Percentiles rank a stretch among this genome's conserved stretches.
Evolutionary conservation across 2,797 vertebrate species (phyloP).

Genomic region (Eremophila alpestris): DNA sequence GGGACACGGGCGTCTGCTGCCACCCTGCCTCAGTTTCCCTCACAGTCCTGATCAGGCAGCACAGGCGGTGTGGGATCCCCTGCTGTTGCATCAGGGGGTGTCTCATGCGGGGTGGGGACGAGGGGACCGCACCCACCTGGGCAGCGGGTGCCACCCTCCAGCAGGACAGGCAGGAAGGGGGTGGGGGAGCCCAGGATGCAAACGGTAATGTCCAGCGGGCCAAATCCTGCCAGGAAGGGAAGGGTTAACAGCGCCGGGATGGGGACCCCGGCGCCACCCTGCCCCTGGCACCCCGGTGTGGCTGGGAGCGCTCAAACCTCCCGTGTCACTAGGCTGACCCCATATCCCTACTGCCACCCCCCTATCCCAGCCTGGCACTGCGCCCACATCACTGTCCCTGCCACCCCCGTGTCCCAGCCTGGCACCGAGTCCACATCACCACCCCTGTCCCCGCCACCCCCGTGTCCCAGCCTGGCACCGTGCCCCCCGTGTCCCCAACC

Average conservation of each 20-base stretch:
- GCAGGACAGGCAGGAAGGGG: slow-evolving; percentile 37
- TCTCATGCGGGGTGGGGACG: neutral
- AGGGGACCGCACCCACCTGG: slow-evolving; percentile 22
- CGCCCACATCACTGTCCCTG: neutral
- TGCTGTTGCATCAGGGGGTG: neutral
- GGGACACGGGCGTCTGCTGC: neutral
- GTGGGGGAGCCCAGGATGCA: slow-evolving; percentile 47
- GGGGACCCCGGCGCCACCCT: accelerated
- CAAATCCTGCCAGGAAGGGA: neutral
- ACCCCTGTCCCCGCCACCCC: neutral
- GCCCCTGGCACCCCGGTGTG: neutral
- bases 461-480: neutral
- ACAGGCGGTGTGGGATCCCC: accelerated
- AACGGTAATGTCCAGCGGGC: neutral
- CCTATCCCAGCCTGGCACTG: neutral
- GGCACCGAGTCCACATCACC: neutral
- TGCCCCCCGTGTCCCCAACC: slow-evolving; percentile 7
- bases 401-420: neutral
- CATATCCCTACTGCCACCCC: neutral
- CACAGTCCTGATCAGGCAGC: accelerated
- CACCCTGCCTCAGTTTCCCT: slow-evolving; percentile 7
- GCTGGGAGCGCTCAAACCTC: neutral
- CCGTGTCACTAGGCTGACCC: neutral
- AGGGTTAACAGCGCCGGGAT: neutral
- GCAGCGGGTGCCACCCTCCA: slow-evolving; percentile 41